Percentiles rank a stretch among this genome's conserved stretches.
Conservation (phyloP, 1,140 invertebrate species). For the Adelges cooleyi region DNA sequence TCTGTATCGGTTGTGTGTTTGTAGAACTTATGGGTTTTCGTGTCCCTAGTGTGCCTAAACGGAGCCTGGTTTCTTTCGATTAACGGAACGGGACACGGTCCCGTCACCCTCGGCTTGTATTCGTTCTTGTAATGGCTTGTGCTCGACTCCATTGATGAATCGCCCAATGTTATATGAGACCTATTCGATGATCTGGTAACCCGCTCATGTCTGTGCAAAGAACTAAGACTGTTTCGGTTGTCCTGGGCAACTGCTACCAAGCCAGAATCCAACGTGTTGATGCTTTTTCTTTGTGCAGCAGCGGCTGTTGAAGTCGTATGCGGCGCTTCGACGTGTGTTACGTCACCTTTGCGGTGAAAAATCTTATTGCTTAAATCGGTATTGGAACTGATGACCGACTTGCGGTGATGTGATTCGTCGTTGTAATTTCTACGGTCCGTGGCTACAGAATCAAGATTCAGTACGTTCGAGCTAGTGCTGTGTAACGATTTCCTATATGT, state of each 20-base stretch:
- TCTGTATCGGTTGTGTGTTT: background rate
- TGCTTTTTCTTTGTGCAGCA: slow-evolving; percentile 64
- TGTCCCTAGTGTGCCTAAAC: slow-evolving; percentile 69
- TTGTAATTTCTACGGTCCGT: background rate
- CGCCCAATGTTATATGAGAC: slow-evolving; percentile 57
- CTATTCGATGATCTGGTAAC: slow-evolving; percentile 34
- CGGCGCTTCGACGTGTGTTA: slow-evolving; percentile 45
- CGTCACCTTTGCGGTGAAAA: slow-evolving; percentile 56
- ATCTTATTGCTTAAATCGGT: slow-evolving; percentile 63
- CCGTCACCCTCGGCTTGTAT: slow-evolving; percentile 51
- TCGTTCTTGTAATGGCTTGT: slow-evolving; percentile 55
- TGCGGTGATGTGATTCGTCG: slow-evolving; percentile 43
- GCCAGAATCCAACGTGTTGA: slow-evolving; percentile 57
- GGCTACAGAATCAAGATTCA: background rate
- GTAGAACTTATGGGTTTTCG: slow-evolving; percentile 71
- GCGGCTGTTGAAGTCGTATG: slow-evolving; percentile 60
- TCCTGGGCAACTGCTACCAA: slow-evolving; percentile 51
- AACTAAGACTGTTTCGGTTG: slow-evolving; percentile 62
- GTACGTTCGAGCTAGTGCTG: slow-evolving; percentile 8
- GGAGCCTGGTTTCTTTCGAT: slow-evolving; percentile 54
- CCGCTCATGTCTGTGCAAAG: slow-evolving; percentile 48
- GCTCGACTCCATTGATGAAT: slow-evolving; percentile 26
- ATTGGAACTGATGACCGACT: slow-evolving; percentile 55
- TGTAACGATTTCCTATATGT: slow-evolving; percentile 7
- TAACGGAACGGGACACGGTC: slow-evolving; percentile 64